A percentile compares a stretch with the other conserved stretches of the same genome.
Evolutionary conservation across 2,888 invertebrate species (phyloP).

Genomic region (Parascotia fuliginaria): DNA sequence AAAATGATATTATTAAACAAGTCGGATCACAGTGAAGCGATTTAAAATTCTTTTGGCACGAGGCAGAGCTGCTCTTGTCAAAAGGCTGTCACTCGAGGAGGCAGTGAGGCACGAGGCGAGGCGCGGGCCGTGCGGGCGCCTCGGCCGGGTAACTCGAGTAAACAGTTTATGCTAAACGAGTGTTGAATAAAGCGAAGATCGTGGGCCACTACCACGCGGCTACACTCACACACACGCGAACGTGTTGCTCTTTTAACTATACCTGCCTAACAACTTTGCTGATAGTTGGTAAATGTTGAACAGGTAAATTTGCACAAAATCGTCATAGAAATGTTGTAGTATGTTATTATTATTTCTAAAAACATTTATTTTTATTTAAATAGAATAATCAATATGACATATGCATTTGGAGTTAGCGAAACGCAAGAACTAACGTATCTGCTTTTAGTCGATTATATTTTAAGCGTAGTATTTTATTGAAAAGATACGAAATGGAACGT

Average conservation of each 20-base stretch:
- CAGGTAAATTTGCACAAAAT: no score
- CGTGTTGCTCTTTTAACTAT: background rate
- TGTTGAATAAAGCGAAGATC: slow-evolving; percentile 75
- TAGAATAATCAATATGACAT: no score
- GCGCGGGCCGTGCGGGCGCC: slow-evolving; percentile 21
- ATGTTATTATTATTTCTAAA: no score
- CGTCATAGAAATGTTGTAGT: no score
- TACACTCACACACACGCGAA: slow-evolving; percentile 42
- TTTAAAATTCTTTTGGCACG: slow-evolving; percentile 27
- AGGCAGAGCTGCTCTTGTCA: slow-evolving; percentile 24
- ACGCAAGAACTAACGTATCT: no score
- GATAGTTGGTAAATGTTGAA: no score
- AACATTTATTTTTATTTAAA: no score
- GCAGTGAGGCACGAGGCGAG: slow-evolving; percentile 8
- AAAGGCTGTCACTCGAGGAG: slow-evolving; percentile 42
- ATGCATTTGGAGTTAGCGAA: no score
- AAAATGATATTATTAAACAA: background rate
- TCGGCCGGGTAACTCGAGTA: slow-evolving; percentile 51
- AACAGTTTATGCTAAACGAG: slow-evolving; percentile 80
- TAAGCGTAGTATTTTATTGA: no score
- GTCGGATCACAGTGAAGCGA: slow-evolving; percentile 9
- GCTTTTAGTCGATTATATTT: no score
- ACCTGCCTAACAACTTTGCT: no score
- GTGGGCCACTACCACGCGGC: slow-evolving; percentile 47
- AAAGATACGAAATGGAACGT: no score